Conservation (phyloP, 2,888 invertebrate species). For the Noctuana brunneofusca region DNA sequence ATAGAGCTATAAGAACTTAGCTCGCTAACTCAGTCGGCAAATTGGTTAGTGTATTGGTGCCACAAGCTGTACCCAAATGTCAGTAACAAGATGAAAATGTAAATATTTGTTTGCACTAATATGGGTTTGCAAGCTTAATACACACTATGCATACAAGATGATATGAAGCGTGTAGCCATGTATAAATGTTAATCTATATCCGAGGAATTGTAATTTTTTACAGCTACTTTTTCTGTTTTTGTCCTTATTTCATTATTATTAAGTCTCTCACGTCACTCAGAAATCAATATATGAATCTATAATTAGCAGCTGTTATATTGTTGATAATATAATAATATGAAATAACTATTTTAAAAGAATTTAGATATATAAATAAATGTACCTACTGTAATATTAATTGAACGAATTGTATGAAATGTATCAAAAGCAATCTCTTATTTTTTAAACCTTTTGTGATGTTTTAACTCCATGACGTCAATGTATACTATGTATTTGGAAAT, state of each 20-base stretch:
- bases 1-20: background rate
- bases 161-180: conserved; percentile 20
- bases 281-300: conserved; percentile 4
- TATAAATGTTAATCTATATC: conserved; percentile 29
- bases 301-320: conserved; percentile 17
- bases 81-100: background rate
- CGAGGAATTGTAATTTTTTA: conserved; percentile 27
- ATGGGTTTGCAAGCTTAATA: background rate
- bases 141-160: conserved; percentile 7
- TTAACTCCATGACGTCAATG: conserved; percentile 19
- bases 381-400: background rate
- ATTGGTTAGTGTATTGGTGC: background rate
- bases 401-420: conserved; percentile 7
- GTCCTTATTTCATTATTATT: conserved; percentile 13
- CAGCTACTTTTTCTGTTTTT: conserved; percentile 11
- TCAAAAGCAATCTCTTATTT: conserved; percentile 19
- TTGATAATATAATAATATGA: background rate
- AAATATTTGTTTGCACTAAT: conserved; percentile 1
- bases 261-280: conserved; percentile 5
- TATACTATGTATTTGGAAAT: conserved; percentile 8
- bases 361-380: conserved; percentile 14
- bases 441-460: conserved; percentile 19
- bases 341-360: conserved; percentile 13
- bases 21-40: background rate
- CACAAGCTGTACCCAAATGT: background rate